Base-by-base conservation (phyloP, 1,140 invertebrate genomes). In the Chrysoperla carnea region DNA sequence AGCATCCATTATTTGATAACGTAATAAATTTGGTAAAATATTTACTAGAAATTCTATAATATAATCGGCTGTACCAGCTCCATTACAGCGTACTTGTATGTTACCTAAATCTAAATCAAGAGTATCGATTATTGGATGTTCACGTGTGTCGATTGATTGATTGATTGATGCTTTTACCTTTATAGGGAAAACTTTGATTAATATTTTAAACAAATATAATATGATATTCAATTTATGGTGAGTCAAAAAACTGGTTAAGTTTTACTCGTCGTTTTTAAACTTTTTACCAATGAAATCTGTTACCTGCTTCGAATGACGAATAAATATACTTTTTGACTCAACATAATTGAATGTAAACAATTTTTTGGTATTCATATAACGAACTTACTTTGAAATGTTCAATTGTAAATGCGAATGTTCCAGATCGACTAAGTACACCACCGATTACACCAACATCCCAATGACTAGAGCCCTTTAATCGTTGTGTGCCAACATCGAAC, bases 1-100 rank as follows among this genome's bases (percentile, higher is more conserved):
- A 4, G 82, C 81, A 53, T 85, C 79, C 69, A 84, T 80, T 46
- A 88, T 84, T 62, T 86, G 82, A 61, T 84, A 81, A 46, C 84
- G 67, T 40, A 89, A 62, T 37, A 88, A 59, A 67, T 89, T 89
- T 2, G 84, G 84, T 36, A 87, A 47, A 46, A 88, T 64, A 56
- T 88, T 89, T 1, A 87, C 64, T 1, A 63, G 68, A 42, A 81
- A 76, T 62, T 89, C 84, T 36, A 84, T 63, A 5, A 81, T 48
- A 55, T 87, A 88, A 59, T 89, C 84, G 11, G 84, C 37, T 0
- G 82, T 85, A 31, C 84, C 84, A 1, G 81, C 76, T 5, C 85
- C 85, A 48, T 86, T 67, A 51, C 72, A 73, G 29, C 76, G 59
- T 31, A 83, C 65, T 60, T 85, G 82, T 48, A 88, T 84, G 54